Evolutionary conservation across 30 jellyfish, hydroid and myxozoan species (phyloP), one percentile per base, ranked within the genome.

Genomic region (Cassiopea xamachana): DNA sequence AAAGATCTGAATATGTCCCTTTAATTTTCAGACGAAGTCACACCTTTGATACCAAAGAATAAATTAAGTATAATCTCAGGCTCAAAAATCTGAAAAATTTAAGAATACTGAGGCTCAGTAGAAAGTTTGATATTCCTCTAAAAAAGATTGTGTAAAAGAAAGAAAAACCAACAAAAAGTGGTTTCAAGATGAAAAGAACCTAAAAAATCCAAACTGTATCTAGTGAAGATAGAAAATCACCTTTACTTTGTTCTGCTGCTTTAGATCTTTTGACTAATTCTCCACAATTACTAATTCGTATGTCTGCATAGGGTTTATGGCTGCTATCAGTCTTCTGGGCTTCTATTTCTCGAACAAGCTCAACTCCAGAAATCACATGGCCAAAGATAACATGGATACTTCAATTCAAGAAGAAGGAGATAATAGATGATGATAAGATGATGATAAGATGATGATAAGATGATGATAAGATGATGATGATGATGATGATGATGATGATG

Each of bases 371-470:
- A 43, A 97, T 77, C 43, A 92, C 99, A 89, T 92, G 99, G 2
- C 99, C 99, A 82, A 94, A 97, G 44, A 97, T 94, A 17, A 92
- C 95, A 79, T 97, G 99, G 69, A 93, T 87, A 48, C 99, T 97
- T 71, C 2, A 84, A 69, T 75, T 47, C 45, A 70, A 49, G 77
- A n/a, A 60, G 2, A 64, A n/a, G n/a, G n/a, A n/a, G n/a, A n/a
- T n/a, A n/a, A n/a, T n/a, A n/a, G n/a, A n/a, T n/a, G n/a, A n/a
- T n/a, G n/a, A n/a, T n/a, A n/a, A n/a, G n/a, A n/a, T n/a, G n/a
- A n/a, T n/a, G n/a, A n/a, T n/a, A n/a, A n/a, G n/a, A n/a, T n/a
- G n/a, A n/a, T n/a, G n/a, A n/a, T n/a, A n/a, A n/a, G n/a, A n/a
- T n/a, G n/a, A n/a, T n/a, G n/a, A n/a, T n/a, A n/a, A n/a, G n/a